Evolutionary conservation across 2,797 vertebrate species (phyloP).

Genomic region (Hybognathus amarus): DNA sequence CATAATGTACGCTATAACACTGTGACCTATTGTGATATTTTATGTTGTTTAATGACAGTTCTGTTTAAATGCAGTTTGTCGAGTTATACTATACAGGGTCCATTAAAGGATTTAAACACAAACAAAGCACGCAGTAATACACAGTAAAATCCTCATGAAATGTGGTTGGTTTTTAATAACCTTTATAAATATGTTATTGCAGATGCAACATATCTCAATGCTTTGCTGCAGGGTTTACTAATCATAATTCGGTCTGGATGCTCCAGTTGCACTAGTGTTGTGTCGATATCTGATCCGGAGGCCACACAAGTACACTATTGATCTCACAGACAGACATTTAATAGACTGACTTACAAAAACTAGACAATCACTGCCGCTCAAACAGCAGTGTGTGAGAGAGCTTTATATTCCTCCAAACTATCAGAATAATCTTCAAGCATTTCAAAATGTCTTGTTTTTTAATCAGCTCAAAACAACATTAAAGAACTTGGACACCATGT

Average conservation of each 20-base stretch:
- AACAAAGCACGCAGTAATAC: not conserved
- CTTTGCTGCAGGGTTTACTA: conserved; percentile 1
- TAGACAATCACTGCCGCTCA: conserved; percentile 13
- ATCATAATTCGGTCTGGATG: conserved; percentile 24
- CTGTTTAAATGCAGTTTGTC: not conserved
- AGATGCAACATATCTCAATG: not conserved
- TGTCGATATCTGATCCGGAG: conserved; percentile 46
- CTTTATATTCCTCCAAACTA: conserved; percentile 1
- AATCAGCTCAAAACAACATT: not conserved
- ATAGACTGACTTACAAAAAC: conserved; percentile 48
- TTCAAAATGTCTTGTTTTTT: too few species aligned
- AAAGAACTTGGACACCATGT: too few species aligned
- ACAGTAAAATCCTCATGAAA: not conserved
- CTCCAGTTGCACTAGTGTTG: not conserved
- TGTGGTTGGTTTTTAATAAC: not conserved
- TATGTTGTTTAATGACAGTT: not conserved
- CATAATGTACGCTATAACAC: not conserved
- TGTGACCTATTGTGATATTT: not conserved
- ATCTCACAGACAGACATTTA: conserved; percentile 47
- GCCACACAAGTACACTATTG: conserved; percentile 48
- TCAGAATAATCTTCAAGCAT: not conserved
- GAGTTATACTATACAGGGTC: not conserved
- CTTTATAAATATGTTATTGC: not conserved
- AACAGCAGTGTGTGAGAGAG: not conserved
- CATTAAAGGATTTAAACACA: conserved; percentile 16